Evolutionary conservation across 2,113 vertebrate genomes (phyloP), one percentile per base, ranked within the genome.

Genomic region (Nipponia nippon): DNA sequence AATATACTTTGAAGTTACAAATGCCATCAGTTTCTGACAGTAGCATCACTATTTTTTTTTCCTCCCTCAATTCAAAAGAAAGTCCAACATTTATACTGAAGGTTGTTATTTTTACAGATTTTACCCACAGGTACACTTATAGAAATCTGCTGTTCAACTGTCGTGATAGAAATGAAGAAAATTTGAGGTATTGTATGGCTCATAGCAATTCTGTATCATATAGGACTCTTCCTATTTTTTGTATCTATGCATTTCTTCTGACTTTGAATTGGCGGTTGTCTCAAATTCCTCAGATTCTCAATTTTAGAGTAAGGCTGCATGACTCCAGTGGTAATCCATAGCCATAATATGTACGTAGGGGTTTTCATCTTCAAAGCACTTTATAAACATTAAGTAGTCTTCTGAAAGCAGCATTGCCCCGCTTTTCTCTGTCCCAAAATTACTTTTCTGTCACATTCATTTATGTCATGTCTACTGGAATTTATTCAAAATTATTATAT

Each of bases 361-460:
- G 5, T 42, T 75, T 80, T 93, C 10, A 25, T 88, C 38, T 76
- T 87, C 78, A 83, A 90, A 96, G 78, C 22, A 46, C 55, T 92
- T 94, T 34, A 16, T 49, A 79, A 79, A 79, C 27, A 34, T 67
- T 52, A 89, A 62, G 71, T 42, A 53, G 32, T 65, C 46, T 87
- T 91, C 77, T 77, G 73, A 62, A 94, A 77, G 70, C 56, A 91
- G 42, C 14, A 58, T 62, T 87, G 50, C 25, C 18, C 20, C 0
- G 0, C 75, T 91, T 80, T 81, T 53, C 30, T 80, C 61, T 66
- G 42, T 69, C 77, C 34, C 42, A 7, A 62, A 93, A 80, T 94
- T 91, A 62, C 77, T 87, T 96, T 84, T 59, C 34, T 76, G 89
- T 94, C 89, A 66, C 49, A 53, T 92, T 81, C 36, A 70, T 86